A percentile compares a stretch with the other conserved stretches of the same genome.
Conservation (phyloP, 2,797 vertebrate species). For the Thaleichthys pacificus region DNA sequence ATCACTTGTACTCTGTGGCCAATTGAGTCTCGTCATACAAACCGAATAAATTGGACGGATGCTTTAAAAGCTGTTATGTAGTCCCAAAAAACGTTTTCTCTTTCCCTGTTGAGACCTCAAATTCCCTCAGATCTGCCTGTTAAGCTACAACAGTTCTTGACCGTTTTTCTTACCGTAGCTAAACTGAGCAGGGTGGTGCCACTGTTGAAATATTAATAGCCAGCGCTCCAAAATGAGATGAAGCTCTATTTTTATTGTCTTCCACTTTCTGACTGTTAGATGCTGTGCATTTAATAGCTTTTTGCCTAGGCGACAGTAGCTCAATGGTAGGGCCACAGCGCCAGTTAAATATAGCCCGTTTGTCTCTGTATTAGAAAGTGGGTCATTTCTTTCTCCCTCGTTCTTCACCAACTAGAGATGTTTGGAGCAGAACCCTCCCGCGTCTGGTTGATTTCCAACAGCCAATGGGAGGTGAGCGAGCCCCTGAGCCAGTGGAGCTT, state of each 20-base stretch:
- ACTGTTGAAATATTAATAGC: slow-evolving; percentile 59
- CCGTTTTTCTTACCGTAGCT: not conserved
- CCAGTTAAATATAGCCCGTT: slow-evolving; percentile 57
- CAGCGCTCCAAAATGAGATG: slow-evolving; percentile 47
- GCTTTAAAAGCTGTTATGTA: not conserved
- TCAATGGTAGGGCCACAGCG: slow-evolving; percentile 36
- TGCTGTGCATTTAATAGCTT: slow-evolving; percentile 38
- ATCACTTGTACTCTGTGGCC: not conserved
- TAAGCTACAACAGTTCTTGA: slow-evolving; percentile 5
- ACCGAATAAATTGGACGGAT: not conserved
- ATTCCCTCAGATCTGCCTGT: not conserved
- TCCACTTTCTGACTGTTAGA: slow-evolving; percentile 52
- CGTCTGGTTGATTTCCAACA: slow-evolving; percentile 37
- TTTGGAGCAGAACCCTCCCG: slow-evolving; percentile 52
- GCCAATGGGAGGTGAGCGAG: slow-evolving; percentile 35
- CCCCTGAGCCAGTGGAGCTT: slow-evolving; percentile 32
- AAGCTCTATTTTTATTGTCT: slow-evolving; percentile 46
- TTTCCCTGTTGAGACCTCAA: not conserved
- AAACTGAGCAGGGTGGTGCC: slow-evolving; percentile 28
- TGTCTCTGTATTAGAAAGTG: slow-evolving; percentile 54
- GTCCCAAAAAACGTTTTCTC: not conserved
- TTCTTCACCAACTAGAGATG: slow-evolving; percentile 33
- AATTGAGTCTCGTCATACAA: not conserved
- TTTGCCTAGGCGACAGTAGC: slow-evolving; percentile 27
- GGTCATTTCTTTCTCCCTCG: slow-evolving; percentile 49